Evolutionary conservation across 2,113 vertebrate species (phyloP).

Genomic region (Tetrax tetrax): DNA sequence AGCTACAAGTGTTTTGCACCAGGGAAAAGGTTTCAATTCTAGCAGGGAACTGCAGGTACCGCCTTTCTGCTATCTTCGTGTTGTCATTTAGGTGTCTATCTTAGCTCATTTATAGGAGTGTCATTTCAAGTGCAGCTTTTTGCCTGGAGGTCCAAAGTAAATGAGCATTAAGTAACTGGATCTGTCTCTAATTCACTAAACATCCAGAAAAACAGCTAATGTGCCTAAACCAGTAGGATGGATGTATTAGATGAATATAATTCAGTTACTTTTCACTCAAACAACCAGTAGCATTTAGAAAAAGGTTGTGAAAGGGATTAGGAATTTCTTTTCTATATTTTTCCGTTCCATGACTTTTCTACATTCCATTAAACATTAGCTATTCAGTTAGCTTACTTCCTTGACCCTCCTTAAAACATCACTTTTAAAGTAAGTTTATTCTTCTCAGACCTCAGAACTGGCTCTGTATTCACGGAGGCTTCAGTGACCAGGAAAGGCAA

Average conservation of each 20-base stretch:
- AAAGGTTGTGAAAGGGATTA: background rate
- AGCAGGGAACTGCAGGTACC: background rate
- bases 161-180: conserved; percentile 39
- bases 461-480: background rate
- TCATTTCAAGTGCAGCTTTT: background rate
- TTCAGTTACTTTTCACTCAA: conserved; percentile 42
- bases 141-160: conserved; percentile 5
- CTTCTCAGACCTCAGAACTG: background rate
- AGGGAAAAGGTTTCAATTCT: background rate
- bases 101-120: background rate
- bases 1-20: background rate
- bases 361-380: background rate
- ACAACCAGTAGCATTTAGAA: background rate
- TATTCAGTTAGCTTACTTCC: background rate
- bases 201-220: conserved; percentile 38
- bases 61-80: background rate
- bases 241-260: conserved; percentile 45
- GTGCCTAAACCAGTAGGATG: conserved; percentile 13
- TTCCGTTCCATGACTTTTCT: background rate
- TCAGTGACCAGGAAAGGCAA: background rate
- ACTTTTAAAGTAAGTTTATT: background rate
- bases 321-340: conserved; percentile 18
- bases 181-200: conserved; percentile 54
- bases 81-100: background rate
- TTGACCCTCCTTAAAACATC: background rate